Conservation (phyloP, 1,140 invertebrate genomes). For the Hypsibius dujardini region DNA sequence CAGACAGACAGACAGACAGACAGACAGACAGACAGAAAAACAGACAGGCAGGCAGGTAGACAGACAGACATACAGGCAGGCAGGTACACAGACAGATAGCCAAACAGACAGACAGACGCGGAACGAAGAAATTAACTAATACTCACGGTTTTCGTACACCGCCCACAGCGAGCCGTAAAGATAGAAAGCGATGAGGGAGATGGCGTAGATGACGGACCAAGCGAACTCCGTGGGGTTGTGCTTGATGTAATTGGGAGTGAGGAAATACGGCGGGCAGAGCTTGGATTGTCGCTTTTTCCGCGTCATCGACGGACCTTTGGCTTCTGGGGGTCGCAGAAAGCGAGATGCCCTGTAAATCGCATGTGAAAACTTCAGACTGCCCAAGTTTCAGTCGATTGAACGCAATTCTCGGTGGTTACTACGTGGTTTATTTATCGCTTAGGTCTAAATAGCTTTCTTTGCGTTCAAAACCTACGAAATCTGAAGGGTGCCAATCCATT, state of each 20-base stretch:
- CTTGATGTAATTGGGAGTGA: not conserved
- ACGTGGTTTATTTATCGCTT: too few species aligned
- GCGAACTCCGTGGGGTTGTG: not conserved
- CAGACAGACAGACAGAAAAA: too few species aligned
- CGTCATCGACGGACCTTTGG: not conserved
- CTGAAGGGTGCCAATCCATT: not conserved
- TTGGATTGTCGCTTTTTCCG: too few species aligned
- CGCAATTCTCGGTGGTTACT: too few species aligned
- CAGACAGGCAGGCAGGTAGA: too few species aligned
- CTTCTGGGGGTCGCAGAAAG: not conserved
- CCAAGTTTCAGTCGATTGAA: not conserved
- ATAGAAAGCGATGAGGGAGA: conserved; percentile 1
- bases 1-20: too few species aligned
- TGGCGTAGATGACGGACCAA: not conserved
- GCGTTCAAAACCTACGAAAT: not conserved
- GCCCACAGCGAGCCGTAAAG: not conserved
- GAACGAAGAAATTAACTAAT: too few species aligned
- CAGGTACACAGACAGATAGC: too few species aligned
- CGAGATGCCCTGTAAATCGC: not conserved
- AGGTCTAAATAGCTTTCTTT: too few species aligned
- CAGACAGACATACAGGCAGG: too few species aligned
- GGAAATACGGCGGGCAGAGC: not conserved
- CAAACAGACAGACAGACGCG: too few species aligned
- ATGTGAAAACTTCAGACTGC: not conserved
- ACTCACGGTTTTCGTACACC: conserved; percentile 6